Base-by-base conservation (phyloP, 2,797 vertebrate species). In the Gallinago solitaria region DNA sequence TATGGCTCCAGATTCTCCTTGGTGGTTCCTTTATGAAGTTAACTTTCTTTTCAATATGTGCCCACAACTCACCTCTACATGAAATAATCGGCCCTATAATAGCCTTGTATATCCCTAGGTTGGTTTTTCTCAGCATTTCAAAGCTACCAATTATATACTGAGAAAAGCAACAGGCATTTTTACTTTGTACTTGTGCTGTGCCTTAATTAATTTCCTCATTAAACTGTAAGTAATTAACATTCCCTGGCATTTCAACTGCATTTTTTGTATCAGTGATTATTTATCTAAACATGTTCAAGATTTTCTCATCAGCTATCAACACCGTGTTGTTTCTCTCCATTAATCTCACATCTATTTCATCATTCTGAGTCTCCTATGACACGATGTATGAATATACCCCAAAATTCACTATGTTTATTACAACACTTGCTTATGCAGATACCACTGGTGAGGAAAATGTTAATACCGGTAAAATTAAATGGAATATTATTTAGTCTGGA, bases 131-230 rank as follows among this genome's bases (percentile, higher is more conserved):
- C 77, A 67, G 50, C 63, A 88, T 83, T 91, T 95, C 86, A 95
- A 96, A 95, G 74, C 85, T 82, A 70, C 48, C 85, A 81, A 82
- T 93, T 95, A 90, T 79, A 86, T 90, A 43, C 61, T 83, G 83
- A 90, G 91, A 91, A 95, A 91, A 93, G 88, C 65, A 86, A 86
- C 79, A 91, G 61, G 70, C 50, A 47, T 86, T 83, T 80, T 90
- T 74, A 68, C 82, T 94, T 94, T 93, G 90, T 86, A 93, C 63
- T 94, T 91, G 39, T 47, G 41, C 47, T 89, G 16, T 51, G 84
- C 51, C 70, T 95, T 96, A 95, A 94, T 95, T 95, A 95, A 96
- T 93, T 90, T 95, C 67, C 54, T 69, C 63, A 94, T 79, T 91
- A 95, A 93, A 76, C 67, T 89, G 15, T 56, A 78, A 82, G 43